These are phyloP conservation scores for Ichneumon xanthorius DNA, from an alignment of 2,888 invertebrate genomes.

Conservation along the genomic window DNA sequence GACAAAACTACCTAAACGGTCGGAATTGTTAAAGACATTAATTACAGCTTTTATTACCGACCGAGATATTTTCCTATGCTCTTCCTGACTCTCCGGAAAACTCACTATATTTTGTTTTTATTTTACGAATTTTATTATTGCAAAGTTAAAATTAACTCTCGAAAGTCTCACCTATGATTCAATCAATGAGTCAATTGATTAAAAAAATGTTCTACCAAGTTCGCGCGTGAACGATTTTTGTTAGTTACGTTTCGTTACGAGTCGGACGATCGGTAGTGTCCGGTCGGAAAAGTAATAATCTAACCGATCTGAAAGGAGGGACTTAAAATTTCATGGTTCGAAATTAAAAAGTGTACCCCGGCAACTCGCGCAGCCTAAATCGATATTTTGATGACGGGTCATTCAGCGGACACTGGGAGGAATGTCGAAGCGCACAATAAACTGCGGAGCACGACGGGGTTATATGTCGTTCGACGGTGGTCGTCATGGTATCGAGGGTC, in stretches of 20 bases:
- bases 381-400: constrained; percentile 50
- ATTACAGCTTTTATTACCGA: no score
- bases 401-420: constrained; percentile 45
- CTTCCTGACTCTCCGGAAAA: neutral
- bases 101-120: neutral
- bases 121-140: neutral
- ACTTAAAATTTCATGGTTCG: neutral
- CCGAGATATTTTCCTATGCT: no score
- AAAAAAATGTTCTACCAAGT: no score
- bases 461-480: constrained; percentile 48
- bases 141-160: neutral
- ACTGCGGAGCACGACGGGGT: constrained; percentile 3
- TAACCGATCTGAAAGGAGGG: neutral
- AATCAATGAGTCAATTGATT: no score
- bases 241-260: no score
- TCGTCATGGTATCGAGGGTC: constrained; percentile 70
- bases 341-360: constrained; percentile 17
- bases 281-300: neutral
- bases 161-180: no score
- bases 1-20: no score
- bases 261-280: no score
- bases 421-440: constrained; percentile 49
- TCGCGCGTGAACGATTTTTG: no score
- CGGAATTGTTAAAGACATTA: no score
- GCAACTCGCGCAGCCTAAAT: neutral